Percentiles rank a stretch among this genome's conserved stretches.
phyloP scores from a whole-genome alignment of 2,113 vertebrate genomes.

The Xiphorhynchus elegans region DNA sequence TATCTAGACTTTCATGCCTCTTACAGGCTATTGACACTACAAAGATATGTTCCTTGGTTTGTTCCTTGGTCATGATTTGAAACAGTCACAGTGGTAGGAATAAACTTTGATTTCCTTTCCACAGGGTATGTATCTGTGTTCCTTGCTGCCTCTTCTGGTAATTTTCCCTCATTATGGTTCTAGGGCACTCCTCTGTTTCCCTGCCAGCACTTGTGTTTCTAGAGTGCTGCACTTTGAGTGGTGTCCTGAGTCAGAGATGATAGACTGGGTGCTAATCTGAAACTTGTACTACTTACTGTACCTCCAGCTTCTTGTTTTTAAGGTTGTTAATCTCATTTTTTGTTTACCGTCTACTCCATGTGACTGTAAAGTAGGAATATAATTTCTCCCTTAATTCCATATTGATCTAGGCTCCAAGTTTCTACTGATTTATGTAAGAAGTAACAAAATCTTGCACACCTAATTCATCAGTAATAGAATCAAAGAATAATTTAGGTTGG shows the following conservation, averaged over 20 bases:
- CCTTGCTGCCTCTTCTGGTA: neutral
- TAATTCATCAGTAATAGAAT: neutral
- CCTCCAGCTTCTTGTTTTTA: neutral
- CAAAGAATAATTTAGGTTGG: neutral
- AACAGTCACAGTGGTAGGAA: neutral
- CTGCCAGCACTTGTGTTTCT: neutral
- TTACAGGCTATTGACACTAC: neutral
- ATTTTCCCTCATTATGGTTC: neutral
- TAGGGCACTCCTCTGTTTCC: neutral
- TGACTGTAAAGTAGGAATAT: neutral
- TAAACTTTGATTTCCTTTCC: neutral
- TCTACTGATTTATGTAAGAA: conserved; percentile 6
- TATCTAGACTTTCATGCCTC: neutral
- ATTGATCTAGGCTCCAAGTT: neutral
- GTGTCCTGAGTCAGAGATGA: neutral
- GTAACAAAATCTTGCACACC: neutral
- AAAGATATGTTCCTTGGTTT: neutral
- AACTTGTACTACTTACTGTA: neutral
- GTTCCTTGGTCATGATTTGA: neutral
- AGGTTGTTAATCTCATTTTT: neutral
- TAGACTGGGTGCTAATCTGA: neutral
- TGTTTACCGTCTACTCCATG: neutral
- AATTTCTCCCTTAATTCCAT: neutral
- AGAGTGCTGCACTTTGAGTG: neutral
- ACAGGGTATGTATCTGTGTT: neutral